These are phyloP conservation scores for Aythya baeri DNA, from an alignment of 2,113 vertebrate species.

Conservation along the genomic window DNA sequence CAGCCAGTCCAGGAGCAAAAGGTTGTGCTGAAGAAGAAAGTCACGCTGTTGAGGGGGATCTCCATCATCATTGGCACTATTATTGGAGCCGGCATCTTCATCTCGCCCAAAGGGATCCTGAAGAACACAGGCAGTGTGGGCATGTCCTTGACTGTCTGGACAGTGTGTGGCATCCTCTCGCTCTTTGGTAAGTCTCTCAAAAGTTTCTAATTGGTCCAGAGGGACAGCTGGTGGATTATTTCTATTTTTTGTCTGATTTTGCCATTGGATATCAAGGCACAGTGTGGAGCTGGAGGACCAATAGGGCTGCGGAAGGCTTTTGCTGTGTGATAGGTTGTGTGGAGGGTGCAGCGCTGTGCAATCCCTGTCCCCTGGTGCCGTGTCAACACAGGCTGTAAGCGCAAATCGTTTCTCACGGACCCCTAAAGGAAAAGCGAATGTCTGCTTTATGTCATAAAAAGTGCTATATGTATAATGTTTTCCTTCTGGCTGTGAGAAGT, in stretches of 20 bases:
- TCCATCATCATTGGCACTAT: constrained; percentile 96
- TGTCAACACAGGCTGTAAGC: fast-evolving
- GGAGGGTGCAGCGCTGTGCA: not conserved
- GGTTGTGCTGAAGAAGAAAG: constrained; percentile 90
- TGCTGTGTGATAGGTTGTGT: not conserved
- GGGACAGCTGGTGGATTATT: not conserved
- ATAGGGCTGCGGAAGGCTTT: not conserved
- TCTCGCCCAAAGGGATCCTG: constrained; percentile 95
- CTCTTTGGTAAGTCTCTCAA: constrained; percentile 90
- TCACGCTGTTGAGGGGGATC: constrained; percentile 90
- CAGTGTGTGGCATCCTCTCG: constrained; percentile 89
- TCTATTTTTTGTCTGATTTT: not conserved
- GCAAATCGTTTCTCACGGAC: not conserved
- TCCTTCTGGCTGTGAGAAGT: not conserved
- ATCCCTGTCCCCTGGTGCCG: fast-evolving
- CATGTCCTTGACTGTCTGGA: constrained; percentile 92
- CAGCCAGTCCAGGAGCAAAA: constrained; percentile 56
- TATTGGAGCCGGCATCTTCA: constrained; percentile 97
- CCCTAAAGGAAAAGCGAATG: not conserved
- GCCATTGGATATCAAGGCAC: constrained; percentile 22
- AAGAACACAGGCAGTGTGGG: constrained; percentile 90
- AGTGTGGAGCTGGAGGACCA: constrained; percentile 12
- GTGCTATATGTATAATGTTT: not conserved
- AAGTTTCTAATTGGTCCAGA: constrained; percentile 50
- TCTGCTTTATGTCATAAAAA: fast-evolving